Base-by-base conservation (phyloP, 2,113 vertebrate genomes). In the Phaetusa simplex region DNA sequence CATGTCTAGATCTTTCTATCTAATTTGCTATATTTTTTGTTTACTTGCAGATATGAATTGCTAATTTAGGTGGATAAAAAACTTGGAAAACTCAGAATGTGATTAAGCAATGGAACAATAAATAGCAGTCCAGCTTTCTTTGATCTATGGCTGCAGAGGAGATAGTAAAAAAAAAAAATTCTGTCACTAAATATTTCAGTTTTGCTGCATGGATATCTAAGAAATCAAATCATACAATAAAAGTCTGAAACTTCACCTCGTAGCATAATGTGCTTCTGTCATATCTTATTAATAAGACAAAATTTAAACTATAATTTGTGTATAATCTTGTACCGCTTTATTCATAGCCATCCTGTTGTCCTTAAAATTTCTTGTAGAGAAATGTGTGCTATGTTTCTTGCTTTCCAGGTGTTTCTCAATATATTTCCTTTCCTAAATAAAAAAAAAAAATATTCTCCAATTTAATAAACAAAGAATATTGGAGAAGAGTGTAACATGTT, bases 211-310 rank as follows among this genome's bases (percentile, higher is more conserved):
- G 47, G 11, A 92, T 92, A 38, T 83, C 70, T 89, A 49, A 73
- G 67, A 96, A 97, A 97, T 92, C 27, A 97, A 96, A 91, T 93
- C 23, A 80, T 78, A 82, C 20, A 96, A 86, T 95, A 89, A 93
- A 96, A 95, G 49, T 47, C 26, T 94, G 70, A 97, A 97, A 96
- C 38, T 96, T 96, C 69, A 95, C 64, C 84, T 93, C 87, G 22
- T 23, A 77, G 24, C 24, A 74, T 95, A 97, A 97, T 91, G 93
- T 89, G 45, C 5, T 95, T 12, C 61, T 94, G 92, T 77, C 76
- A 90, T 29, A 23, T 94, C 56, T 93, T 83, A 97, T 91, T 95
- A 97, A 85, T 82, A 95, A 93, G 62, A 93, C 16, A 96, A 97
- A 91, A 65, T 65, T 96, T 95, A 93, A 97, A 67, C 26, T 43